Base-by-base conservation (phyloP, 2,797 vertebrate species). In the Leptodactylus fallax region DNA sequence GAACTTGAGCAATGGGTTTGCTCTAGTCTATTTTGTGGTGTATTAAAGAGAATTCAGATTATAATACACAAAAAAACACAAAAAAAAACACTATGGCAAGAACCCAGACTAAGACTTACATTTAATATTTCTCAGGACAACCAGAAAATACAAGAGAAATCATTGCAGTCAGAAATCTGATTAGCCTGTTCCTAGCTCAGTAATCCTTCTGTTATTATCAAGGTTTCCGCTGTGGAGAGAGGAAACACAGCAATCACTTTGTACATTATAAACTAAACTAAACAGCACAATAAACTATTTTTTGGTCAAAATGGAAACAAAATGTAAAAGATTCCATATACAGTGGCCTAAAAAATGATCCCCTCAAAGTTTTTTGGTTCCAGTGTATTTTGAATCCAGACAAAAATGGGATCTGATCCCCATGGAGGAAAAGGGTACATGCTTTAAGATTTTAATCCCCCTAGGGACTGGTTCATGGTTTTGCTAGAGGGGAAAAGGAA, bases 131-230 rank as follows among this genome's bases (percentile, higher is more conserved):
- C 17, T 67, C 45, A 69, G 25, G 74, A 23, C 53, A 72, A 16
- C 36, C 17, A 74, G 14, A 67, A 65, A 27, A 60, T 69, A 85
- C 58, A 23, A 78, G n/a, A 27, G 56, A 61, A 69, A 81, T 47
- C 13, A 81, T 72, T 87, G 85, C 74, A 36, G 36, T 51, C 27
- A 47, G 13, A 80, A 87, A 87, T 87, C 65, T 72, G 78, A 87
- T 87, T 81, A 81, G 67, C 65, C 25, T 45, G 78, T 25, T 56
- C 53, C 63, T 69, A 45, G 36, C n/a, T 69, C 78, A 61, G 65
- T 23, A 87, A 86, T n/a, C 51, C 36, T 67, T 23, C 27, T 25
- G 49, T 83, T 61, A 85, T 77, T 85, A 77, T 78, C 58, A 78
- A 76, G 67, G 55, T 76, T 63, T 85, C 56, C n/a, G 36, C 45